These are phyloP conservation scores for Otolemur crassicaudatus DNA, from an alignment of 2,797 vertebrate species.

Conservation along the genomic window DNA sequence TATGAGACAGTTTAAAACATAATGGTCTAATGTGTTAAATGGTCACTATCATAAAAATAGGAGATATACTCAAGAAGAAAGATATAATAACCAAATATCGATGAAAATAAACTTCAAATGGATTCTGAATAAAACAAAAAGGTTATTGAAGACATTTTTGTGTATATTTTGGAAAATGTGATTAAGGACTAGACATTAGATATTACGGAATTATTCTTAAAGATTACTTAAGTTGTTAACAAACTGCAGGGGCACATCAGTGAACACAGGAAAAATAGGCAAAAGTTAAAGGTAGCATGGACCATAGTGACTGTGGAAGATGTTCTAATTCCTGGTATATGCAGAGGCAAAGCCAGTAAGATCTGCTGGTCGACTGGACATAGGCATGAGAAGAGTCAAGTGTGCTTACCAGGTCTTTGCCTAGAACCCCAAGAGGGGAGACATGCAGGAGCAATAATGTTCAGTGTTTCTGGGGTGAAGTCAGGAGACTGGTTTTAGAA, in stretches of 20 bases:
- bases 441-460: background rate
- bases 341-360: background rate
- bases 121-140: background rate
- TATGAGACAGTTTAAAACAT: background rate
- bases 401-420: background rate
- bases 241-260: background rate
- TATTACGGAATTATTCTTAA: background rate
- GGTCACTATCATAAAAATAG: background rate
- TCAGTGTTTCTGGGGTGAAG: background rate
- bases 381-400: background rate
- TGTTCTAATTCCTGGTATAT: background rate
- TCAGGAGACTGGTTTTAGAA: background rate
- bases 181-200: background rate
- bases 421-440: background rate
- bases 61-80: background rate
- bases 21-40: background rate
- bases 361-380: background rate
- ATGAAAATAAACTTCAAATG: background rate
- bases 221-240: background rate
- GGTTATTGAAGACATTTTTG: background rate
- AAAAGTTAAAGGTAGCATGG: background rate
- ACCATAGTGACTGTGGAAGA: background rate
- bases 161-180: background rate
- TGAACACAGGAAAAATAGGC: background rate
- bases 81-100: background rate